Percentiles rank a stretch among this genome's conserved stretches.
These are phyloP conservation scores for Hippocampus guttulatus DNA, from an alignment of 2,113 vertebrate species.

Conservation along the genomic window DNA sequence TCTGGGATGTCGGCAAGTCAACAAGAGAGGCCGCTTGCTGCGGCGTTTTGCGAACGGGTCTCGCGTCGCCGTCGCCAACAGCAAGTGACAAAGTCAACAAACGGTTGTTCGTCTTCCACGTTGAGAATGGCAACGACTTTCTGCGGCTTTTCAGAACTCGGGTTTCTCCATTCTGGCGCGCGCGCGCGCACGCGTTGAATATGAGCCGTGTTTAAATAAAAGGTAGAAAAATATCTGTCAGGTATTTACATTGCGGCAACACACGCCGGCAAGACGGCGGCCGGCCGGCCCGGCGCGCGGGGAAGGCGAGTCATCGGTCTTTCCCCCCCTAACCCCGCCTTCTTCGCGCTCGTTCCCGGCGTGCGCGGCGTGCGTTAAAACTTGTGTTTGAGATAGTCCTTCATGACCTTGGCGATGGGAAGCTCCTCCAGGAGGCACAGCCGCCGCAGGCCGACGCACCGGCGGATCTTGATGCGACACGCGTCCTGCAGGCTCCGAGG, in stretches of 20 bases:
- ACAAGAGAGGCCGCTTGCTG: too few relatives aligned
- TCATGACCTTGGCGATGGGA: conserved; percentile 97
- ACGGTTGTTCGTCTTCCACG: too few relatives aligned
- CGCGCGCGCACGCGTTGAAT: conserved; percentile 37
- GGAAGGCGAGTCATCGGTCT: conserved; percentile 82
- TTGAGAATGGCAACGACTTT: too few relatives aligned
- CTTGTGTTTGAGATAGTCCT: conserved; percentile 99
- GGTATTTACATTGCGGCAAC: conserved; percentile 78
- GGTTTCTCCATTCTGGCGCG: too few relatives aligned
- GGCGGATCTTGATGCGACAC: conserved; percentile 96
- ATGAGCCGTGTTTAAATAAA: conserved; percentile 86
- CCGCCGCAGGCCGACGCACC: conserved; percentile 95
- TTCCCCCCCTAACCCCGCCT: background rate
- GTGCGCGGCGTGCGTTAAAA: conserved; percentile 55
- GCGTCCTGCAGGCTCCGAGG: conserved; percentile 94
- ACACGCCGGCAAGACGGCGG: background rate
- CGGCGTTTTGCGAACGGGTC: too few relatives aligned
- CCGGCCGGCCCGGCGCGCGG: too few relatives aligned
- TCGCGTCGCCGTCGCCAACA: too few relatives aligned
- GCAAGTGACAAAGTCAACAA: too few relatives aligned
- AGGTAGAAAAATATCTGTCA: conserved; percentile 89
- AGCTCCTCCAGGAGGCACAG: conserved; percentile 92
- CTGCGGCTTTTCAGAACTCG: too few relatives aligned
- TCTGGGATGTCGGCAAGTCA: too few relatives aligned
- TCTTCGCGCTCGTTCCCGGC: background rate